Percentiles rank a stretch among this genome's conserved stretches.
Evolutionary conservation across 2,888 invertebrate genomes (phyloP).

Genomic region (Cataglyphis albicans): DNA sequence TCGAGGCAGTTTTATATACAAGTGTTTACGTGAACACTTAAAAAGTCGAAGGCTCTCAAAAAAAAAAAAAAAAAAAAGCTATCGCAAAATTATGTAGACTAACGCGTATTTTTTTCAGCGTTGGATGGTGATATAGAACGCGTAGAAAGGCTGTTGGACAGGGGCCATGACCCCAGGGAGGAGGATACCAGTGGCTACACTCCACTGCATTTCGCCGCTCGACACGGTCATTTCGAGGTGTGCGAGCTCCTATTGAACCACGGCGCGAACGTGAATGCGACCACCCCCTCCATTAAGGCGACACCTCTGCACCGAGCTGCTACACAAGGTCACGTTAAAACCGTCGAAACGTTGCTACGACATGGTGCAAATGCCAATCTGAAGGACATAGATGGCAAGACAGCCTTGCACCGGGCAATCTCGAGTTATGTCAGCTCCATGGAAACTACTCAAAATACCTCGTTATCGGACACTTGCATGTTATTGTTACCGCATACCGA

Average conservation of each 20-base stretch:
- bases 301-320: constrained; percentile 95
- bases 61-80: not conserved
- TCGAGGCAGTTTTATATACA: not conserved
- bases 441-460: constrained; percentile 85
- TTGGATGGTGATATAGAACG: constrained; percentile 91
- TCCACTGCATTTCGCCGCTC: constrained; percentile 95
- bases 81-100: not conserved
- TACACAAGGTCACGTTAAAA: constrained; percentile 89
- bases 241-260: constrained; percentile 90
- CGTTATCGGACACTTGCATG: constrained; percentile 88
- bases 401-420: constrained; percentile 91
- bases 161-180: constrained; percentile 88
- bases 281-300: constrained; percentile 91
- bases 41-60: not conserved
- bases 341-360: constrained; percentile 90
- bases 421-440: constrained; percentile 84
- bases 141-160: constrained; percentile 88
- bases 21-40: not conserved
- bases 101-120: constrained; percentile 86
- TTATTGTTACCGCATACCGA: constrained; percentile 89
- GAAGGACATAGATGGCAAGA: constrained; percentile 93
- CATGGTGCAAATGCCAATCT: constrained; percentile 89
- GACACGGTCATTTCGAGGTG: constrained; percentile 91
- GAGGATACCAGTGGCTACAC: constrained; percentile 94
- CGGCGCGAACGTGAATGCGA: constrained; percentile 91